Conservation (phyloP, 2,797 vertebrate genomes). For the Eidolon dupreanum region DNA sequence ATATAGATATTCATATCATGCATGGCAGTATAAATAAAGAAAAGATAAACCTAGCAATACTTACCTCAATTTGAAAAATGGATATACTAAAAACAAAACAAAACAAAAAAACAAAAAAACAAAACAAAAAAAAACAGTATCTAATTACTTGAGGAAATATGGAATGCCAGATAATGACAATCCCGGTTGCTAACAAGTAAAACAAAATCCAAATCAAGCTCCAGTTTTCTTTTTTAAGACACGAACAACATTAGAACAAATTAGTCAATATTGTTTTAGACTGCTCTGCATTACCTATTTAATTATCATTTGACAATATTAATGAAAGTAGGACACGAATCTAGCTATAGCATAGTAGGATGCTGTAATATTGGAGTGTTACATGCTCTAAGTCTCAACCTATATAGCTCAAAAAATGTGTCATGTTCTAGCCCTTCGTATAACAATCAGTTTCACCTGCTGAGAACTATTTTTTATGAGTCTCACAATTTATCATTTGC, state of each 20-base stretch:
- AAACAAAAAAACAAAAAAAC: background rate
- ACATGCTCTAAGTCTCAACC: background rate
- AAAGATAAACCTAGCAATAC: background rate
- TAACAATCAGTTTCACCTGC: background rate
- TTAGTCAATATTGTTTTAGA: background rate
- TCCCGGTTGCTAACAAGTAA: background rate
- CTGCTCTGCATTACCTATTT: background rate
- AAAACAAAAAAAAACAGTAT: background rate
- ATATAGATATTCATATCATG: background rate
- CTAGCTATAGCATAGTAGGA: background rate
- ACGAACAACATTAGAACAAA: background rate
- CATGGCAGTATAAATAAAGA: background rate
- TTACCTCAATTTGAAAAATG: background rate
- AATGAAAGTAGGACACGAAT: background rate
- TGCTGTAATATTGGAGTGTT: background rate
- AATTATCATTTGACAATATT: background rate
- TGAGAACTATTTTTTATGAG: background rate
- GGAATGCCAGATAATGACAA: background rate
- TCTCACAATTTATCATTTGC: background rate
- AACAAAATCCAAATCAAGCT: background rate
- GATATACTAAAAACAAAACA: background rate
- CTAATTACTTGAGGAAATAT: background rate
- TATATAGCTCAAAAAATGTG: background rate
- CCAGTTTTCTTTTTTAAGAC: background rate
- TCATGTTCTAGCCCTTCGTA: background rate